Base-by-base conservation (phyloP, 2,797 vertebrate species). In the Alauda arvensis region DNA sequence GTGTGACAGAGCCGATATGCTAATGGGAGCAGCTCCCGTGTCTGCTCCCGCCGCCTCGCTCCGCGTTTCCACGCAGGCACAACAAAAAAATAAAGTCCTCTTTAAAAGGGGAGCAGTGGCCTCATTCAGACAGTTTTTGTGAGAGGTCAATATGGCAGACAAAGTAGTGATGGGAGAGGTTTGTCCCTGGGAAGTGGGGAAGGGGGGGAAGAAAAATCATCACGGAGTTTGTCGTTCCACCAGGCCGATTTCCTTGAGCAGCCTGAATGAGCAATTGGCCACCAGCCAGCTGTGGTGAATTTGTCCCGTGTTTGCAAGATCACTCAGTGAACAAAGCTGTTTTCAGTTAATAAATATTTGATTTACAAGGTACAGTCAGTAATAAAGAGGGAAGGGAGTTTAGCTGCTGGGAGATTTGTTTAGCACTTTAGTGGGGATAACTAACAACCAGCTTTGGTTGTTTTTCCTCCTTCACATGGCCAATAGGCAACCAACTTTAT, bases 301-400 rank as follows among this genome's bases (percentile, higher is more conserved):
- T 90, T 85, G 93, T 90, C 90, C 93, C 71, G 4, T 55, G 77
- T 94, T 91, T 88, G 94, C 95, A 89, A 96, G 95, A 96, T 95
- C 94, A 96, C 94, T 95, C 94, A 87, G 90, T 40, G 87, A 95
- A 94, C 92, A 96, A 90, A 96, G 95, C 96, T 95, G 88, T 95
- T 97, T 96, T 96, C 94, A 83, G 93, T 91, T 96, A 94, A 96
- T 97, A 97, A 97, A 97, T 96, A 97, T 97, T 97, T 97, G 95
- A 97, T 96, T 97, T 96, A 94, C 92, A 94, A 95, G 95, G 96
- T 94, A 96, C 91, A 90, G 92, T 91, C 94, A 93, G 94, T 94
- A 95, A 96, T 95, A 95, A 95, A 97, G 89, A 91, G 82, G 82
- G 95, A 94, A 93, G 83, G 77, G 86, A 93, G 95, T 88, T 96